Evolutionary conservation across 1,140 invertebrate genomes (phyloP).

Genomic region (Ptiloglossa arizonensis): DNA sequence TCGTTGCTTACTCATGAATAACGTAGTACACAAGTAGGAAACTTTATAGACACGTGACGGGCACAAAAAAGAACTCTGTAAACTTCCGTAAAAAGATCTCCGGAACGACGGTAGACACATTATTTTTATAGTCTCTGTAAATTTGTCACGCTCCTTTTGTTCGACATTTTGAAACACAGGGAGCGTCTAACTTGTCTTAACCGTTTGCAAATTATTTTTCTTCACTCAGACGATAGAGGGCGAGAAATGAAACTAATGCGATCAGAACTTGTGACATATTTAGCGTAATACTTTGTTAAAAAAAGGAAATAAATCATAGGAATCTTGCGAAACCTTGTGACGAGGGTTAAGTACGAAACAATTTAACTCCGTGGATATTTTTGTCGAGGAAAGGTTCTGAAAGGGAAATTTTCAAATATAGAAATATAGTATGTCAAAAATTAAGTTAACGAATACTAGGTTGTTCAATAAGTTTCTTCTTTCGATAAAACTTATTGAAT

Average conservation of each 20-base stretch:
- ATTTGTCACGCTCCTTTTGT: constrained; percentile 37
- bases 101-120: constrained; percentile 46
- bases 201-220: constrained; percentile 39
- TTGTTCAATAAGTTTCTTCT: too few relatives aligned
- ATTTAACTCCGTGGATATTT: background rate
- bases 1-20: constrained; percentile 57
- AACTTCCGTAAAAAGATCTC: constrained; percentile 55
- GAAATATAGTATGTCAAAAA: background rate
- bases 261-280: constrained; percentile 11
- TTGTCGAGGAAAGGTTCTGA: background rate
- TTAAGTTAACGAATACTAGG: too few relatives aligned
- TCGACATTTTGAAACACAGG: background rate
- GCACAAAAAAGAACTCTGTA: constrained; percentile 52
- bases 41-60: constrained; percentile 36
- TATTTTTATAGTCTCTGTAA: constrained; percentile 66
- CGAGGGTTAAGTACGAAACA: background rate
- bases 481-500: too few relatives aligned
- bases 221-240: background rate
- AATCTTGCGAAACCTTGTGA: background rate
- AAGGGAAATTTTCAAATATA: background rate
- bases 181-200: constrained; percentile 4
- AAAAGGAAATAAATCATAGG: background rate
- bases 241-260: background rate
- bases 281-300: constrained; percentile 31
- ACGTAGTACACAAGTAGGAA: constrained; percentile 26